These are phyloP conservation scores for Hippasteria phrygiana DNA, from an alignment of 53 echinoderm and acorn worm genomes.

Conservation along the genomic window DNA sequence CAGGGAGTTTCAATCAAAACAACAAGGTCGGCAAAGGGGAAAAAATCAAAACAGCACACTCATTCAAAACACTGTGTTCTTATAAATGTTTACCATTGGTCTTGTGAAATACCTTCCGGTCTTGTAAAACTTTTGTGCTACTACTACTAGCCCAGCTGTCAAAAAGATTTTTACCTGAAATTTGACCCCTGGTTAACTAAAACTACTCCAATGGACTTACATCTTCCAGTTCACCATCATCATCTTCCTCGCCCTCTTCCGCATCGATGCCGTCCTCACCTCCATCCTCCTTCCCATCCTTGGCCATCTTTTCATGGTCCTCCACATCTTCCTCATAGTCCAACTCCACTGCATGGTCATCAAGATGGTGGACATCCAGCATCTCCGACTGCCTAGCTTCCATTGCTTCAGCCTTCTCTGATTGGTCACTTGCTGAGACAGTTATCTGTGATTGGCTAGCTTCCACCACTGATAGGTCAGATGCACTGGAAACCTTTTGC, in stretches of 20 bases:
- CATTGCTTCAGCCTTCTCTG: constrained; percentile 48
- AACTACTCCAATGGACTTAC: constrained; percentile 21
- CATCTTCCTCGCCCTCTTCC: constrained; percentile 67
- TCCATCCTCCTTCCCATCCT: constrained; percentile 49
- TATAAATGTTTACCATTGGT: too few relatives aligned
- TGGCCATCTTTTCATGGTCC: constrained; percentile 72
- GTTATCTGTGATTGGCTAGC: constrained; percentile 17
- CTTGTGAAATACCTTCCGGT: too few relatives aligned
- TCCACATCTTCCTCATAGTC: constrained; percentile 96
- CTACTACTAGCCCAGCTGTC: too few relatives aligned
- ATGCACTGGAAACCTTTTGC: neutral
- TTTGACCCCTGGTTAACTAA: too few relatives aligned
- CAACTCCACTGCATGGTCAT: constrained; percentile 88
- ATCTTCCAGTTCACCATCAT: constrained; percentile 71
- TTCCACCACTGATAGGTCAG: constrained; percentile 9
- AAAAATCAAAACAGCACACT: too few relatives aligned
- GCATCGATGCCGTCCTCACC: constrained; percentile 63
- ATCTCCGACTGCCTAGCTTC: constrained; percentile 62
- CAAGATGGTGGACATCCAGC: constrained; percentile 86
- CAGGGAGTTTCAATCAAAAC: too few relatives aligned
- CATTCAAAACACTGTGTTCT: too few relatives aligned
- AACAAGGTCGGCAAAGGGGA: too few relatives aligned
- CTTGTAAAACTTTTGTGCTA: too few relatives aligned
- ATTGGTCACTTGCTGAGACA: constrained; percentile 6
- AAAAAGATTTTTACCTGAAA: too few relatives aligned